Evolutionary conservation across 2,797 vertebrate species (phyloP).

Genomic region (Pteropus rufus): DNA sequence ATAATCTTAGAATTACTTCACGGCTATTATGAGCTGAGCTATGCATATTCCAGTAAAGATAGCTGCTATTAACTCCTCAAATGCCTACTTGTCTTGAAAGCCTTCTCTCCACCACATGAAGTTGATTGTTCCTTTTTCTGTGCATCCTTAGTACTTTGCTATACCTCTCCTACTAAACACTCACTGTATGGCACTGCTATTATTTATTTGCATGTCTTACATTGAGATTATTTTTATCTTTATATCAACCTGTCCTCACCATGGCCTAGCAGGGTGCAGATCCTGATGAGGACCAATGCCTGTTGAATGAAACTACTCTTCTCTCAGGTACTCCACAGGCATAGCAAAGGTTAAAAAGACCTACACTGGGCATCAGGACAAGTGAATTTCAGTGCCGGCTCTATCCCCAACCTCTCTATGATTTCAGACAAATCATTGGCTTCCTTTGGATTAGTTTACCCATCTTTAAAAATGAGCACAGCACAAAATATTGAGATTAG

Average conservation of each 20-base stretch:
- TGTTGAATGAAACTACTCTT: neutral
- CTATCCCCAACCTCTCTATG: neutral
- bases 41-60: neutral
- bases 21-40: neutral
- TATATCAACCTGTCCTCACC: neutral
- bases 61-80: neutral
- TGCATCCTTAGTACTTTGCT: neutral
- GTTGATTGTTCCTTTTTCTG: neutral
- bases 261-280: rapidly evolving
- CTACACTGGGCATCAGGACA: neutral
- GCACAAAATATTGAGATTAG: neutral
- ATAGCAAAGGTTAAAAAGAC: neutral
- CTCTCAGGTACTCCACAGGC: neutral
- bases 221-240: neutral
- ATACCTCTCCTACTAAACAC: neutral
- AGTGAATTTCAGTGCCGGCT: neutral
- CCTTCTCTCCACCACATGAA: neutral
- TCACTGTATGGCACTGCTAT: neutral
- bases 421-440: neutral
- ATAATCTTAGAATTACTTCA: neutral
- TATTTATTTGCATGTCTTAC: neutral
- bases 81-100: neutral
- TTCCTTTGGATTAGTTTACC: neutral
- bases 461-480: neutral
- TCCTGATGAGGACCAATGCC: neutral